Percentiles rank a stretch among this genome's conserved stretches.
Conservation (phyloP, 2,113 vertebrate genomes). For the Campylomormyrus numenius region DNA sequence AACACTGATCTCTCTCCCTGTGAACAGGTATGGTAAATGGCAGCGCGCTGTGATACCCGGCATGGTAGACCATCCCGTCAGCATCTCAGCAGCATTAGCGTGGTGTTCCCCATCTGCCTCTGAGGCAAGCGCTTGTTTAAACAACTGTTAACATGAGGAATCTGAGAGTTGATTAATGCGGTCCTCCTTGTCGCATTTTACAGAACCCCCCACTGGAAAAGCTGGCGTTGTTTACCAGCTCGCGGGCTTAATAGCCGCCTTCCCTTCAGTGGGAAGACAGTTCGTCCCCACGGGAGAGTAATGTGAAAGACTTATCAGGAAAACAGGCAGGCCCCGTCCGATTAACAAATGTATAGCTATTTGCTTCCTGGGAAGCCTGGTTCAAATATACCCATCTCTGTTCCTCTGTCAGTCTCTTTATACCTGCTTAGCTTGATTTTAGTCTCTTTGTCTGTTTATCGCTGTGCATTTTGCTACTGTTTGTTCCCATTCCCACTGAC, state of each 20-base stretch:
- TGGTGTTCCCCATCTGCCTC: background rate
- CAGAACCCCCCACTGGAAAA: background rate
- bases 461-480: background rate
- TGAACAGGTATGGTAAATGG: background rate
- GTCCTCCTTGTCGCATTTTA: background rate
- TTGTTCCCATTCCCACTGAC: background rate
- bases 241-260: background rate
- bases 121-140: background rate
- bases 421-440: slow-evolving; percentile 1
- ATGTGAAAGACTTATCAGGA: background rate
- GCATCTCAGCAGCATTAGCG: background rate
- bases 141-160: slow-evolving; percentile 5
- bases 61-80: background rate
- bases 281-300: background rate
- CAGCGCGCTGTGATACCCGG: background rate
- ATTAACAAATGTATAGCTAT: background rate
- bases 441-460: background rate
- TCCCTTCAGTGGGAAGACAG: background rate
- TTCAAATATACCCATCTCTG: background rate
- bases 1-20: background rate
- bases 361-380: background rate
- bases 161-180: background rate
- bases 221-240: background rate
- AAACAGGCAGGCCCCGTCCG: background rate
- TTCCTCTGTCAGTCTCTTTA: background rate